Evolutionary conservation across 2,797 vertebrate species (phyloP).

Genomic region (Hydrolagus colliei): DNA sequence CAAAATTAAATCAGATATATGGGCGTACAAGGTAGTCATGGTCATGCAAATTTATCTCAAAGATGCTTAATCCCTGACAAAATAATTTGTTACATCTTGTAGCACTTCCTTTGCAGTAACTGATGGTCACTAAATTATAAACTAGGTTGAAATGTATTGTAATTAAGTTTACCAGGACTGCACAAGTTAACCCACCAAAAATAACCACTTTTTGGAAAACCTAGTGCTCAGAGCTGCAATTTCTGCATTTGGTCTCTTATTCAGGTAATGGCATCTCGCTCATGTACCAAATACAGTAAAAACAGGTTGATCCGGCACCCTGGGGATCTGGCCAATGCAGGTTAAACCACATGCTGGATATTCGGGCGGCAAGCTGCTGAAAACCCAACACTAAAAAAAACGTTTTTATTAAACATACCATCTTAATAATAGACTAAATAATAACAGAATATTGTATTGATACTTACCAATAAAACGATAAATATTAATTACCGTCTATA

Average conservation of each 20-base stretch:
- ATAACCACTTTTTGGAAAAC: not conserved
- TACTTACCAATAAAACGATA: too few relatives aligned
- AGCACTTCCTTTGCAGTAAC: not conserved
- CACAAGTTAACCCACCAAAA: not conserved
- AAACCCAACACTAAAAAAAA: too few relatives aligned
- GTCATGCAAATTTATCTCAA: not conserved
- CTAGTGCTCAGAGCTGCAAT: not conserved
- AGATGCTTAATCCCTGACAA: not conserved
- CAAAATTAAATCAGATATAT: too few relatives aligned
- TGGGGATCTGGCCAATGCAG: too few relatives aligned
- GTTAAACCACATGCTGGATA: too few relatives aligned
- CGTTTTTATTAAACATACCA: too few relatives aligned
- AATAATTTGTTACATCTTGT: not conserved
- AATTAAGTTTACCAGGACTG: not conserved
- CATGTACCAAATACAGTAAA: not conserved
- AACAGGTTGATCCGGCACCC: too few relatives aligned
- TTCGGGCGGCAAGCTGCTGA: too few relatives aligned
- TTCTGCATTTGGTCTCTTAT: not conserved
- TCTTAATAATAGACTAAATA: too few relatives aligned
- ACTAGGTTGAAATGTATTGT: not conserved
- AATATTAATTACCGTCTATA: too few relatives aligned
- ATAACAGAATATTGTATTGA: too few relatives aligned
- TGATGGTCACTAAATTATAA: not conserved
- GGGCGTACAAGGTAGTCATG: not conserved
- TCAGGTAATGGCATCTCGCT: not conserved